These are phyloP conservation scores for Planiliza haematocheilus DNA, from an alignment of 2,113 vertebrate genomes.

Conservation along the genomic window DNA sequence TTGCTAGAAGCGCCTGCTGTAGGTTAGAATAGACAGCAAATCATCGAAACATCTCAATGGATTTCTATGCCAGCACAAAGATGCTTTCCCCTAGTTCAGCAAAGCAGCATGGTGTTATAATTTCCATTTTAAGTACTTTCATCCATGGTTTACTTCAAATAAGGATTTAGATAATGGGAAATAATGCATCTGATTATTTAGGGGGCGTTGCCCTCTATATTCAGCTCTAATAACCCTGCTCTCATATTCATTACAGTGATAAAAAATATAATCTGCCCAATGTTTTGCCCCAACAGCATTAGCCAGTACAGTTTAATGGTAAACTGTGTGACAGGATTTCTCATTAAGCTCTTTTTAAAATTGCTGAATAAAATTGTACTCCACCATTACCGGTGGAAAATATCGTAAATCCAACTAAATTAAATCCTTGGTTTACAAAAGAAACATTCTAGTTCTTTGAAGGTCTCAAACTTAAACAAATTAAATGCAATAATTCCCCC, in stretches of 20 bases:
- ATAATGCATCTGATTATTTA: too few relatives aligned
- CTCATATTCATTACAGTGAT: neutral
- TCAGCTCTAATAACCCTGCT: neutral
- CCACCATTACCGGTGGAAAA: too few relatives aligned
- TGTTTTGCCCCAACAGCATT: neutral
- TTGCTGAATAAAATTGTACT: too few relatives aligned
- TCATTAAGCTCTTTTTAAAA: too few relatives aligned
- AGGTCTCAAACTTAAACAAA: too few relatives aligned
- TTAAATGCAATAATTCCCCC: too few relatives aligned
- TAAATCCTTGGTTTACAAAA: too few relatives aligned
- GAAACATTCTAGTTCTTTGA: too few relatives aligned
- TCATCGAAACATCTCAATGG: neutral
- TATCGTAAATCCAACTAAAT: too few relatives aligned
- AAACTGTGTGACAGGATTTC: too few relatives aligned
- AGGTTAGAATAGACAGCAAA: neutral
- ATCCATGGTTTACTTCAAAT: neutral
- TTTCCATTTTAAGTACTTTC: neutral
- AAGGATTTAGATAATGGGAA: neutral
- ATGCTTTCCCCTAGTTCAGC: neutral
- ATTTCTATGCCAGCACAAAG: neutral
- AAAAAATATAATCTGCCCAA: neutral
- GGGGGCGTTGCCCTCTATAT: neutral
- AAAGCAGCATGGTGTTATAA: neutral
- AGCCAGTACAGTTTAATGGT: neutral
- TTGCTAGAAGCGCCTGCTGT: neutral